Evolutionary conservation across 2,113 vertebrate genomes (phyloP).

Genomic region (Coreoperca whiteheadi): DNA sequence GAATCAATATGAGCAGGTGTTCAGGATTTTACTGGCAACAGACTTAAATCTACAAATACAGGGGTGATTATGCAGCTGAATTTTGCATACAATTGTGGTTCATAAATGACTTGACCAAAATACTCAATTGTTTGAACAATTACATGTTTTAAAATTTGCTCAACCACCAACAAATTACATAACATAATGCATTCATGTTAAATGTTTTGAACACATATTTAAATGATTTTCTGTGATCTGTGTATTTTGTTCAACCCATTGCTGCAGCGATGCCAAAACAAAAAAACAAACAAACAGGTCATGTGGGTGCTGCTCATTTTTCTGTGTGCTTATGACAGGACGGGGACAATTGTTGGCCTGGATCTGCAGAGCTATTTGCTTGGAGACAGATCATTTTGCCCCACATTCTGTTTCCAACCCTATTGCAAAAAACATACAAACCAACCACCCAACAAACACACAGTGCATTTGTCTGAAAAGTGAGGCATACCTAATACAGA

Average conservation of each 20-base stretch:
- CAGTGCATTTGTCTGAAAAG: not conserved
- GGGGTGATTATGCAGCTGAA: not conserved
- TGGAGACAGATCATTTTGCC: slow-evolving; percentile 51
- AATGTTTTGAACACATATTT: not conserved
- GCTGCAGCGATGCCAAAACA: not conserved
- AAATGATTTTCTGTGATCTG: not conserved
- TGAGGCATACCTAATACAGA: not conserved
- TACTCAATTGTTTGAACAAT: not conserved
- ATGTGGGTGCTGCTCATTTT: slow-evolving; percentile 16
- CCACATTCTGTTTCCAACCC: slow-evolving; percentile 54
- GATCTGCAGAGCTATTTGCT: slow-evolving; percentile 54
- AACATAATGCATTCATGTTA: not conserved
- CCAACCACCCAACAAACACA: not conserved
- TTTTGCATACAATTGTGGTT: not conserved
- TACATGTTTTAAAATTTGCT: not conserved
- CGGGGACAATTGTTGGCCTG: slow-evolving; percentile 58
- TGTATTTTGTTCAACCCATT: not conserved
- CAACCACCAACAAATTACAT: not conserved
- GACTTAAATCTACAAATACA: not conserved
- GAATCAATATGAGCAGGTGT: not conserved
- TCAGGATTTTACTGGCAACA: slow-evolving; percentile 22
- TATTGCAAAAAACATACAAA: not conserved
- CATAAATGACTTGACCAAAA: not conserved
- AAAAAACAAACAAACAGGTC: slow-evolving; percentile 13
- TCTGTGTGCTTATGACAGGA: slow-evolving; percentile 37